A percentile compares a stretch with the other conserved stretches of the same genome.
Evolutionary conservation across 2,113 vertebrate species (phyloP).

Genomic region (Lamprotornis superbus): DNA sequence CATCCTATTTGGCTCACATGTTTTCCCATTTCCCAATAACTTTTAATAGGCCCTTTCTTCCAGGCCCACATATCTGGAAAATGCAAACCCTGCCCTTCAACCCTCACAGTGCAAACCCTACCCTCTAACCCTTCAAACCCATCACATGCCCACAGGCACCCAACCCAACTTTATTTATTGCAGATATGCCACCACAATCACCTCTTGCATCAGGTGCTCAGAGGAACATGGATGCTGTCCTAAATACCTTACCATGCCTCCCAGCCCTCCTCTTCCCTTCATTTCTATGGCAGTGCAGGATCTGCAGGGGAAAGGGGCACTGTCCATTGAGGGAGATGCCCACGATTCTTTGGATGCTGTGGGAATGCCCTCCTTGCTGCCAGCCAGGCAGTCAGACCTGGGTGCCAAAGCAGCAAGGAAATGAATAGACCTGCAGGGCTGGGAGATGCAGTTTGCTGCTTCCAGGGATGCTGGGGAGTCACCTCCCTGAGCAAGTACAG

Average conservation of each 20-base stretch:
- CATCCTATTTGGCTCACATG: not conserved
- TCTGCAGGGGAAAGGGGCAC: not conserved
- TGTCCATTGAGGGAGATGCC: not conserved
- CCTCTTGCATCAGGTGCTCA: not conserved
- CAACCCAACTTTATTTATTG: not conserved
- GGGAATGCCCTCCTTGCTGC: not conserved
- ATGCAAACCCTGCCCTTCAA: not conserved
- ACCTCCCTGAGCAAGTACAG: rapidly evolving
- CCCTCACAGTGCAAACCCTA: not conserved
- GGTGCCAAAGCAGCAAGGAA: not conserved
- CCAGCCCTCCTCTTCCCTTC: not conserved
- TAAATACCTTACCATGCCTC: not conserved
- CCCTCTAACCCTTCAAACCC: not conserved
- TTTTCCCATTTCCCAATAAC: not conserved
- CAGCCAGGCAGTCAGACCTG: not conserved
- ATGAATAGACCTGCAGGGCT: not conserved
- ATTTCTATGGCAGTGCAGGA: not conserved
- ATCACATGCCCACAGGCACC: not conserved
- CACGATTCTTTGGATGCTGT: rapidly evolving
- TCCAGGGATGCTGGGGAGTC: not conserved
- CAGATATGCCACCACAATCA: rapidly evolving
- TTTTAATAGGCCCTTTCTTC: not conserved
- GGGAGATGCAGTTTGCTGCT: not conserved
- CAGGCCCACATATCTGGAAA: not conserved
- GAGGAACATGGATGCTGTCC: not conserved